Evolutionary conservation across 2,113 vertebrate genomes (phyloP).

Genomic region (Patagioenas fasciata): DNA sequence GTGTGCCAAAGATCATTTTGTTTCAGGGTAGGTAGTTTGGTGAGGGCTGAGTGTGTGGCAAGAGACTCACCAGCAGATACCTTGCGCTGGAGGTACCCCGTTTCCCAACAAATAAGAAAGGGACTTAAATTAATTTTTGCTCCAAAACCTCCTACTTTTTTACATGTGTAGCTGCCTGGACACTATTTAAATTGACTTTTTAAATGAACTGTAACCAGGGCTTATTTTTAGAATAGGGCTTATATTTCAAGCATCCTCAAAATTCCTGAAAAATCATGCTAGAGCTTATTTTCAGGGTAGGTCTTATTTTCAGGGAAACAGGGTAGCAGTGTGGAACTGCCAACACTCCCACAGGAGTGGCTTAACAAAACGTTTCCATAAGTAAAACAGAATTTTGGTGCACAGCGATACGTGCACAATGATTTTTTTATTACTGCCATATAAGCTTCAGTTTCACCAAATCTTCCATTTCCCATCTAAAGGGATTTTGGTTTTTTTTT

Average conservation of each 20-base stretch:
- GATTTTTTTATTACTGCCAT: neutral
- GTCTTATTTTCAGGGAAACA: too few relatives aligned
- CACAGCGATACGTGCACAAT: rapidly evolving
- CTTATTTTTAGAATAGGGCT: too few relatives aligned
- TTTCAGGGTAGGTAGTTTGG: constrained; percentile 20
- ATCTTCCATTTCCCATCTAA: neutral
- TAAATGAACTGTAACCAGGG: too few relatives aligned
- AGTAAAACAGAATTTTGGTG: neutral
- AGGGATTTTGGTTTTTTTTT: neutral
- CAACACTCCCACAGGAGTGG: neutral
- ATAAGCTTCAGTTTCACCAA: neutral
- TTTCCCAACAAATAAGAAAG: too few relatives aligned
- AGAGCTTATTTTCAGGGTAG: too few relatives aligned
- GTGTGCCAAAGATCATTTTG: constrained; percentile 36
- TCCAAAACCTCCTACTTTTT: too few relatives aligned
- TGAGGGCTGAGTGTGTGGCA: neutral
- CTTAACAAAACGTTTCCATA: neutral
- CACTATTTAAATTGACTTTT: too few relatives aligned
- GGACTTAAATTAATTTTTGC: too few relatives aligned
- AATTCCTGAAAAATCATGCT: too few relatives aligned
- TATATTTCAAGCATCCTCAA: too few relatives aligned
- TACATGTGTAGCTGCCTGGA: too few relatives aligned
- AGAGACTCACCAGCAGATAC: neutral
- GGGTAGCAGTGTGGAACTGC: neutral
- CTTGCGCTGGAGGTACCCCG: neutral